These are phyloP conservation scores for Nanorana parkeri DNA, from an alignment of 2,113 vertebrate genomes.

Conservation along the genomic window DNA sequence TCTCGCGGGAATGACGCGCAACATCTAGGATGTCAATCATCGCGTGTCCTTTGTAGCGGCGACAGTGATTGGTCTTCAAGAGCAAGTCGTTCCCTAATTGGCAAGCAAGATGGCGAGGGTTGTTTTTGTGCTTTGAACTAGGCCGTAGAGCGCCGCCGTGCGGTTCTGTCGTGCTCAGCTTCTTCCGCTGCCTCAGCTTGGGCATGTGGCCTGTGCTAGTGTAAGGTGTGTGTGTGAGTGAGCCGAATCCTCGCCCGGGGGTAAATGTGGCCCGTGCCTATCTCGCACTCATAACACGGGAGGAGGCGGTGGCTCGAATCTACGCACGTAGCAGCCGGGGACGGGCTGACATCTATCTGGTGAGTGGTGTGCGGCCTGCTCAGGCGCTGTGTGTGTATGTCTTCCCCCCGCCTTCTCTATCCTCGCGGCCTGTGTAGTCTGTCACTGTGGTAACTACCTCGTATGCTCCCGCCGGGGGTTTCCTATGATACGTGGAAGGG, in stretches of 20 bases:
- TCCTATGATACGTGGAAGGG: too few relatives aligned
- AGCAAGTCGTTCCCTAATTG: conserved; percentile 7
- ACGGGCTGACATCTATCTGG: conserved; percentile 15
- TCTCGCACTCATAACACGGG: not conserved
- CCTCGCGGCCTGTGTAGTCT: not conserved
- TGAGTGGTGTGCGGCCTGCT: conserved; percentile 27
- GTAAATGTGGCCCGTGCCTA: not conserved
- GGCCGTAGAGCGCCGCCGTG: conserved; percentile 33
- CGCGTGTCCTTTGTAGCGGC: not conserved
- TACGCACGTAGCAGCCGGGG: not conserved
- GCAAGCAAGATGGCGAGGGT: conserved; percentile 45
- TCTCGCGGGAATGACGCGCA: not conserved
- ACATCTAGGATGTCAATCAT: not conserved
- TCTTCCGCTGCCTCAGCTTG: not conserved
- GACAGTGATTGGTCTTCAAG: conserved; percentile 8
- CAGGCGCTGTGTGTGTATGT: not conserved
- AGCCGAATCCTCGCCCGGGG: not conserved
- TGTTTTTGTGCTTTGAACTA: conserved; percentile 44
- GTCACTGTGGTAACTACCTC: too few relatives aligned
- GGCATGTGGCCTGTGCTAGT: conserved; percentile 26
- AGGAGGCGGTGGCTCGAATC: not conserved
- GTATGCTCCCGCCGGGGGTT: too few relatives aligned
- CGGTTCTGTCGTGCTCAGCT: conserved; percentile 28
- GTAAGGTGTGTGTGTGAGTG: not conserved
- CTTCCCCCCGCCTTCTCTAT: not conserved